phyloP scores from a whole-genome alignment of 2,888 invertebrate species.

The Xanthia togata region DNA sequence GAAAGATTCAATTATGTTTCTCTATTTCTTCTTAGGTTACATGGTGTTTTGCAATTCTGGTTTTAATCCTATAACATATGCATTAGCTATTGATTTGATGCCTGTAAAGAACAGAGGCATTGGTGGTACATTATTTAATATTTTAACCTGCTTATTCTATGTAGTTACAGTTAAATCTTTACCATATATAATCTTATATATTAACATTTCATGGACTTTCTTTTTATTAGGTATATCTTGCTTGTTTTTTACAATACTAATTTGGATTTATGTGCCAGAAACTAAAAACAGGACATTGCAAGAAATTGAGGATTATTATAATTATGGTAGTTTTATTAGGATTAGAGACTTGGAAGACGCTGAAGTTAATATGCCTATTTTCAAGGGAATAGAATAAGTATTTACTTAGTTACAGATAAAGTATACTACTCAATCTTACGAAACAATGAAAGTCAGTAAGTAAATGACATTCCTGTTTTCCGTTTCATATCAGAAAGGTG shows the following conservation, averaged over 20 bases:
- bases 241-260: constrained; percentile 30
- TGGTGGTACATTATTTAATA: constrained; percentile 54
- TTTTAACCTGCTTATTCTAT: constrained; percentile 47
- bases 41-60: constrained; percentile 48
- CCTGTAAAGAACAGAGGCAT: constrained; percentile 65
- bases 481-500: neutral
- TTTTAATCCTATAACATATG: constrained; percentile 41
- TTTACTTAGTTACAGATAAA: no score
- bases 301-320: constrained; percentile 63
- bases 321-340: constrained; percentile 43
- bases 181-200: constrained; percentile 42
- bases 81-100: constrained; percentile 59
- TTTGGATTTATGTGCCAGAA: constrained; percentile 63
- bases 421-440: neutral
- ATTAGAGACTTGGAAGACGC: constrained; percentile 19
- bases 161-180: constrained; percentile 46
- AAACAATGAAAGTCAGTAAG: neutral
- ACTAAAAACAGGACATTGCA: constrained; percentile 62
- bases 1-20: constrained; percentile 25
- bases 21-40: constrained; percentile 42
- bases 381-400: constrained; percentile 19
- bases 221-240: constrained; percentile 27
- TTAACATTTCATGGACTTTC: constrained; percentile 52
- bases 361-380: constrained; percentile 33
- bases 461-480: neutral